Evolutionary conservation across 2,113 vertebrate genomes (phyloP), one percentile per base, ranked within the genome.

Genomic region (Rana temporaria): DNA sequence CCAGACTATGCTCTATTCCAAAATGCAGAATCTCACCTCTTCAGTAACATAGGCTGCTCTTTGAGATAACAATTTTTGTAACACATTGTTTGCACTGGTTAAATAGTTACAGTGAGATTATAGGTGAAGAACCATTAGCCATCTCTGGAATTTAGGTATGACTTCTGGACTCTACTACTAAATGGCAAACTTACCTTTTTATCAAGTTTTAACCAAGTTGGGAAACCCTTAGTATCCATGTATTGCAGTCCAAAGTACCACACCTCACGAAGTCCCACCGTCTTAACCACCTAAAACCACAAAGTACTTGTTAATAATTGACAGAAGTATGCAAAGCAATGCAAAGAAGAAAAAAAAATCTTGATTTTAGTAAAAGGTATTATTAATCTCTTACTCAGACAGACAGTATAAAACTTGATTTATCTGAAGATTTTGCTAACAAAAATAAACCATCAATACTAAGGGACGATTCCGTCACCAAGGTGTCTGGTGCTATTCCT

Each of bases 221-320:
- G 85, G 87, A 95, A 99, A 77, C 96, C 96, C 91, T 98, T 99
- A 86, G 90, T 92, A 85, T 99, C 98, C 72, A 91, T 90, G 19
- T 96, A 96, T 87, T 98, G 98, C 79, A 99, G 96, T 85, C 98
- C 98, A 85, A 98, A 99, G 93, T 98, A 99, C 98, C 98, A 99
- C 24, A 98, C 90, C 87, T 99, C 98, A 78, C 98, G 92, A 63
- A 99, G 86, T 18, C 98, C 98, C 9, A 99, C 94, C 6, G 97
- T 99, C 92, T 98, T 98, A 20, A 99, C 96, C 87, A 99, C 98
- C 98, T 99, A 90, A 48, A 84, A 73, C 42, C 82, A n/a, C 57
- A 84, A 73, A 8, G 22, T 64, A 9, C 55, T 26, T 22, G 52
- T 38, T 68, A 57, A 66, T 24, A 16, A 79, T n/a, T 5, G 32